These are phyloP conservation scores for Mesembrinibis cayennensis DNA, from an alignment of 2,113 vertebrate genomes.

Conservation along the genomic window DNA sequence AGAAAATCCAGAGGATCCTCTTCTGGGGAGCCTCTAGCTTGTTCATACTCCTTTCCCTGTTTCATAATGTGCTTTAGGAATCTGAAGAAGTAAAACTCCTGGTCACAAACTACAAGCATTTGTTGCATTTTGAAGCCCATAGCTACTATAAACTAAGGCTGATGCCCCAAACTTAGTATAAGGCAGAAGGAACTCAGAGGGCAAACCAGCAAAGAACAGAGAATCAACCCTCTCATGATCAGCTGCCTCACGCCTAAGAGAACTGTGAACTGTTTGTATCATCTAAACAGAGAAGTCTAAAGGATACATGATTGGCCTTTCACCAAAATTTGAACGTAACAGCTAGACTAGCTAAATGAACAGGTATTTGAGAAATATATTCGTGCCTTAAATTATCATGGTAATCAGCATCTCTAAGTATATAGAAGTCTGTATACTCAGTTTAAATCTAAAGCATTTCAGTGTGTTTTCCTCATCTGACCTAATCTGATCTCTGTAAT, in stretches of 20 bases:
- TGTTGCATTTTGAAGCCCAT: neutral
- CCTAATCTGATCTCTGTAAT: neutral
- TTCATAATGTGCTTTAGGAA: neutral
- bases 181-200: neutral
- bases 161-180: neutral
- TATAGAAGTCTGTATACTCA: neutral
- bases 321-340: neutral
- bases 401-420: neutral
- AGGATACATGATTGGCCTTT: neutral
- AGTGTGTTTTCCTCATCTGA: neutral
- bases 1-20: neutral
- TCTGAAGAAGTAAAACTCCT: neutral
- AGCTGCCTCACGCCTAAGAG: neutral
- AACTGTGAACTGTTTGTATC: neutral
- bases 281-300: neutral
- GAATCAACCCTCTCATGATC: neutral
- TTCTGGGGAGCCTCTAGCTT: neutral
- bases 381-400: neutral
- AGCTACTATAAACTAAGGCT: neutral
- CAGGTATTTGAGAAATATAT: neutral
- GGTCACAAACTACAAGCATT: neutral
- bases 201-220: neutral
- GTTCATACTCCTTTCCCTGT: neutral
- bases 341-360: neutral
- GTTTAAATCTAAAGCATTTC: neutral